A percentile compares a stretch with the other conserved stretches of the same genome.
Conservation (phyloP, 2,888 invertebrate genomes). For the Caenorhabditis panamensis region DNA sequence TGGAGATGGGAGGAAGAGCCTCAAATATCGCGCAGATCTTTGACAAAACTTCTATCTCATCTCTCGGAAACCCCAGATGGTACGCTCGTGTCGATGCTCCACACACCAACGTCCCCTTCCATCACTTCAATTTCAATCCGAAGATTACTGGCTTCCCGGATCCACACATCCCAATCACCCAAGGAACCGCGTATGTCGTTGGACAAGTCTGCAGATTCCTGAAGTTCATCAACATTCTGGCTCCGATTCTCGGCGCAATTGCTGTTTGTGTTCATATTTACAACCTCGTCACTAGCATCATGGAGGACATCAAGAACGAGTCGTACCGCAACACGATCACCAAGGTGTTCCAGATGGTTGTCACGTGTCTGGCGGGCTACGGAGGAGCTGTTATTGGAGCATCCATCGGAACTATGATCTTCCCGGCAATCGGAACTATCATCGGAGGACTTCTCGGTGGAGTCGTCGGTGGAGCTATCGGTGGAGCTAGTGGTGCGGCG, state of each 20-base stretch:
- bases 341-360: no score
- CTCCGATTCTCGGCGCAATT: no score
- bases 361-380: no score
- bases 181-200: background rate
- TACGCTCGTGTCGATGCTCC: background rate
- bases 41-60: background rate
- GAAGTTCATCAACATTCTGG: no score
- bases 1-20: background rate
- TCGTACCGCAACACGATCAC: no score
- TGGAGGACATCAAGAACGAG: no score
- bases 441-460: conserved; percentile 17
- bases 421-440: conserved; percentile 23
- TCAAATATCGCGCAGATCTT: background rate
- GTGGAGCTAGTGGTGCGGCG: no score
- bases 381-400: conserved; percentile 14
- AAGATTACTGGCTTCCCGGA: background rate
- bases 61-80: background rate
- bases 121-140: background rate
- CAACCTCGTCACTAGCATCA: no score
- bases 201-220: background rate
- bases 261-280: no score
- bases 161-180: background rate
- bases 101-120: background rate
- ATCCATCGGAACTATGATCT: conserved; percentile 5
- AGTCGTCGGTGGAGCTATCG: background rate